Evolutionary conservation across 2,888 invertebrate genomes (phyloP), one percentile per base, ranked within the genome.

Genomic region (Neoscelio sp.): DNA sequence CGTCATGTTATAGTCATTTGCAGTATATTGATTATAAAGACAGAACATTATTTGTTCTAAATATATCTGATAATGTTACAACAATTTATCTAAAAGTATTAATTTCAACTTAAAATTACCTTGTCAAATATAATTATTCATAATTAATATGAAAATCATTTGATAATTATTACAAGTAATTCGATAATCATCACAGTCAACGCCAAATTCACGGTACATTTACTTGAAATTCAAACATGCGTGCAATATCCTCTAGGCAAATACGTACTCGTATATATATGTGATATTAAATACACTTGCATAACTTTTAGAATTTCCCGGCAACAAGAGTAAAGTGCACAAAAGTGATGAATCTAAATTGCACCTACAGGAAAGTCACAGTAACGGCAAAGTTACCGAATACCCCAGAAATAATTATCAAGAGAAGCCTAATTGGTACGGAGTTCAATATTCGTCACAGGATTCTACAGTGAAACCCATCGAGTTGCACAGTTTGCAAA

Each of bases 241-340:
- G 26, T 28, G 28, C 30, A 17, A 52, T 18, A 52, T 35, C 20
- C 20, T 10, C 2, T 20, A 50, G 30, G 17, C 50, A 50, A 50
- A 50, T 28, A 35, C 17, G 35, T 1, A 7, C n/a, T 12, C 30
- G 30, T 15, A 12, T 12, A 10, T 58, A 42, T 64, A 64, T 38
- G 26, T 30, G 20, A 35, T 30, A 46, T 10, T 46, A 62, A 62
- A 20, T 20, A 30, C 62, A 40, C 10, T 44, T 54, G 30, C 40
- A 40, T 18, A 64, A 13, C 35, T 80, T 81, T n/a, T 64, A 88
- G 87, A 82, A 50, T 86, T 26, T 8, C 33, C 84, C 44, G 68
- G 56, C 1, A 83, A 82, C 42, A 54, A 77, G 10, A 85, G 84
- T 26, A 86, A 85, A 71, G 81, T 82, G 0, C 83, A 85, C 2